phyloP scores from a whole-genome alignment of 2,113 vertebrate species.

The Hydropotes inermis region DNA sequence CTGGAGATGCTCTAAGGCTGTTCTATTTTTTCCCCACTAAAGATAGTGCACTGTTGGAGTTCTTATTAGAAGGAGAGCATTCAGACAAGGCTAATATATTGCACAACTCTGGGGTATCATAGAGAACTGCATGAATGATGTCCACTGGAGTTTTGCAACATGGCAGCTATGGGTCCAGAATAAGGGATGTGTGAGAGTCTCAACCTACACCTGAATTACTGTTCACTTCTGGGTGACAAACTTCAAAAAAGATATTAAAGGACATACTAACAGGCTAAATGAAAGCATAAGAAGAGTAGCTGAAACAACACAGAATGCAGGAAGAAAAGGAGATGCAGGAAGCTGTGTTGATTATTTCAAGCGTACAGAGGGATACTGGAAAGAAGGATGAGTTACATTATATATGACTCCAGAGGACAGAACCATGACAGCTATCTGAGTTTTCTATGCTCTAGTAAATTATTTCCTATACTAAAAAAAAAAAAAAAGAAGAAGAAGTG shows the following conservation, averaged over 20 bases:
- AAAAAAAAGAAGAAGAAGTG: background rate
- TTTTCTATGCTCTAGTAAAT: background rate
- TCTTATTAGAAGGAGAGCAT: background rate
- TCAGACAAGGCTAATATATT: background rate
- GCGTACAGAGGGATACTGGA: background rate
- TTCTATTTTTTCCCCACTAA: background rate
- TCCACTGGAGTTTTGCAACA: background rate
- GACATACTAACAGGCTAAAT: background rate
- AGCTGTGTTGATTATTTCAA: background rate
- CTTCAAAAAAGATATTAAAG: background rate
- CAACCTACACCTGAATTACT: background rate
- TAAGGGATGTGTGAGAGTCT: background rate
- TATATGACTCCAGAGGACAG: background rate
- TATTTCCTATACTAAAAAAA: background rate
- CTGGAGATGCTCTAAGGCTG: background rate
- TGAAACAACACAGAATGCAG: background rate
- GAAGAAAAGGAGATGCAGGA: background rate
- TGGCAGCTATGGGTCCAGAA: background rate
- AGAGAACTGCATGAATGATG: background rate
- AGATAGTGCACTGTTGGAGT: background rate
- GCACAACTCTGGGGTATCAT: background rate
- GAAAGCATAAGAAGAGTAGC: background rate
- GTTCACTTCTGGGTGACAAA: background rate
- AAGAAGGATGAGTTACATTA: background rate
- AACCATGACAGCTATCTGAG: background rate